Evolutionary conservation across 2,888 invertebrate genomes (phyloP), one percentile per base, ranked within the genome.

Genomic region (Stenoptilia bipunctidactyla): DNA sequence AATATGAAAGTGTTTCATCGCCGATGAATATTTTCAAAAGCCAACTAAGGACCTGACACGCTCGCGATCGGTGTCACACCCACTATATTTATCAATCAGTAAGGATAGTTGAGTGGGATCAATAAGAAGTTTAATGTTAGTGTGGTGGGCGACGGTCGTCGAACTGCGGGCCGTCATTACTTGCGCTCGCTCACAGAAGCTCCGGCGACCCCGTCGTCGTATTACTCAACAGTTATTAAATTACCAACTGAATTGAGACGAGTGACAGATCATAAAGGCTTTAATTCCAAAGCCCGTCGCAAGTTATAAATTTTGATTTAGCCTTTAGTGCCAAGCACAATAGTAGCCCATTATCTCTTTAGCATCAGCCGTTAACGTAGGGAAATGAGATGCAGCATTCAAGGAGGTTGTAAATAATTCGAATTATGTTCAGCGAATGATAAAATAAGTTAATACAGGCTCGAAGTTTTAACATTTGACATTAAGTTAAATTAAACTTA

Each of bases 131-230:
- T 30, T 30, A n/a, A 30, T 61, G 61, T 63, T 62, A 66, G 61
- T 61, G 61, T 61, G 47, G 80, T 82, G 80, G 82, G 82, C 80
- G 82, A 70, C 20, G 80, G 82, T 83, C 82, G 79, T 61, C 77
- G 82, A 82, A 79, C 82, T 82, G 82, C 80, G 82, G 76, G 77
- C 80, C 77, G 79, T 62, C 61, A 66, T 61, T 61, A 56, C 61
- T 66, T 55, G 61, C 66, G 75, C 71, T 68, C 58, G 72, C 68
- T 79, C 80, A 25, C 25, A 25, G 53, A 6, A 4, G 33, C 25
- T 25, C 55, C 60, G 53, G 53, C 62, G 60, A 58, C 63, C 61
- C 53, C 64, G 65, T 66, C 64, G 58, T 55, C 47, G 49, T 49
- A 56, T 72, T 70, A 64, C 65, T 53, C 59, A 57, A 65, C 58